A percentile compares a stretch with the other conserved stretches of the same genome.
Evolutionary conservation across 1,140 invertebrate genomes (phyloP).

Genomic region (Batillaria attramentaria): DNA sequence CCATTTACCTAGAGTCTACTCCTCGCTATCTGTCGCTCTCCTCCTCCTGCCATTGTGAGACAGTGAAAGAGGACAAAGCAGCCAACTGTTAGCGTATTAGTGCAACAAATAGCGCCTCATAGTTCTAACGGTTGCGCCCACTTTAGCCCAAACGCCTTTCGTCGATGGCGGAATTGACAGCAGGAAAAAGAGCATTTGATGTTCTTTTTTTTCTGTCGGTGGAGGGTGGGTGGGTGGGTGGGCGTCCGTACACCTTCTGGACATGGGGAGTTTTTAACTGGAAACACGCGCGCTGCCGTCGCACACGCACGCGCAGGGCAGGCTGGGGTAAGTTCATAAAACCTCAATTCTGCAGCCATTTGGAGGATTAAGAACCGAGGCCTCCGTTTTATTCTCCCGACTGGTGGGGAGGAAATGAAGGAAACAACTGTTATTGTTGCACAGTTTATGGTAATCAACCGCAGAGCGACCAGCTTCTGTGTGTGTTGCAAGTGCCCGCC

Average conservation of each 20-base stretch:
- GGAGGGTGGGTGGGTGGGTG: background rate
- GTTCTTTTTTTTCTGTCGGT: background rate
- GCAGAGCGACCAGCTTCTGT: background rate
- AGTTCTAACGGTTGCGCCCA: background rate
- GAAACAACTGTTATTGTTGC: background rate
- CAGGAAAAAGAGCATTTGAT: background rate
- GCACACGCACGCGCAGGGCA: background rate
- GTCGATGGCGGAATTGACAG: background rate
- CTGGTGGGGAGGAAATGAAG: background rate
- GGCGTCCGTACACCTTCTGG: background rate
- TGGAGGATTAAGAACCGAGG: background rate
- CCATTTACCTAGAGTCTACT: background rate
- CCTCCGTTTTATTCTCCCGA: too few relatives aligned
- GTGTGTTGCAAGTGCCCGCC: constrained; percentile 3
- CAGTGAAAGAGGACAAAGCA: background rate
- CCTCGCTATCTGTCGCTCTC: background rate
- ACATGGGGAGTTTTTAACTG: constrained; percentile 18
- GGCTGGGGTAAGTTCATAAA: constrained; percentile 5
- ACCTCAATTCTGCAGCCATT: constrained; percentile 7
- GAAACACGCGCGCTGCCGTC: background rate
- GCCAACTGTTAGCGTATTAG: background rate
- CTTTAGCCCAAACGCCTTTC: background rate
- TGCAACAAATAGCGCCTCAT: background rate
- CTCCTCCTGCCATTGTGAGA: background rate
- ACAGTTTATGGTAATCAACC: constrained; percentile 10